Evolutionary conservation across 2,888 invertebrate species (phyloP).

Genomic region (Cistogaster globosa): DNA sequence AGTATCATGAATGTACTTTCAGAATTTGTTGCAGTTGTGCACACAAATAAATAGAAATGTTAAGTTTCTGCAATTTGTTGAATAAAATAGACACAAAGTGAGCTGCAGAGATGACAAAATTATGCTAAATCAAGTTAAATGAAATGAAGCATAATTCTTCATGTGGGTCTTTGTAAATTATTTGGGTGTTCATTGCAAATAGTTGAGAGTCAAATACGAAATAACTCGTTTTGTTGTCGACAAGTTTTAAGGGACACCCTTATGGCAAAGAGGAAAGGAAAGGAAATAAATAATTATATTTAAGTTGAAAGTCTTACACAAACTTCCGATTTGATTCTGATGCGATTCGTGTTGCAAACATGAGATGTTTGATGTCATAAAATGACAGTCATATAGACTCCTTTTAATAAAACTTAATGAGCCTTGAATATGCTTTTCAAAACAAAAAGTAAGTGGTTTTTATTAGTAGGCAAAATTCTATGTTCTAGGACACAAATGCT

Average conservation of each 20-base stretch:
- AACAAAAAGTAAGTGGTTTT: conserved; percentile 36
- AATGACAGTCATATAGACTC: conserved; percentile 32
- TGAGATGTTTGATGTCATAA: conserved; percentile 51
- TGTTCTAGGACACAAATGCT: not conserved
- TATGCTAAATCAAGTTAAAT: conserved; percentile 48
- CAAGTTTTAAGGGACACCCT: not conserved
- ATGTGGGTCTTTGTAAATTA: not conserved
- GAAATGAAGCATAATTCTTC: conserved; percentile 50
- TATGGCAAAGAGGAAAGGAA: not conserved
- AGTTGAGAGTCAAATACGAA: not conserved
- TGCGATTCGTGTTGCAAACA: conserved; percentile 30
- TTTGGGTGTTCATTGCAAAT: conserved; percentile 5
- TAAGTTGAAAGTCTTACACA: not conserved
- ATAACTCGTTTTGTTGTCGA: not conserved
- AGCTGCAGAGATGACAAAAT: conserved; percentile 32
- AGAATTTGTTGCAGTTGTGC: not conserved
- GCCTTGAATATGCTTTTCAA: conserved; percentile 48
- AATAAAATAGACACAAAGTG: not conserved
- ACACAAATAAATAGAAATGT: no score
- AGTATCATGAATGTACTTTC: no score
- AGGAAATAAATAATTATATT: conserved; percentile 1
- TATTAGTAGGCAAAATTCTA: conserved; percentile 11
- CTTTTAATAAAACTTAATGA: conserved; percentile 59
- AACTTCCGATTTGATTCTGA: conserved; percentile 7
- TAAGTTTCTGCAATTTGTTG: no score